phyloP scores from a whole-genome alignment of 2,113 vertebrate species.

The Pterocles gutturalis region DNA sequence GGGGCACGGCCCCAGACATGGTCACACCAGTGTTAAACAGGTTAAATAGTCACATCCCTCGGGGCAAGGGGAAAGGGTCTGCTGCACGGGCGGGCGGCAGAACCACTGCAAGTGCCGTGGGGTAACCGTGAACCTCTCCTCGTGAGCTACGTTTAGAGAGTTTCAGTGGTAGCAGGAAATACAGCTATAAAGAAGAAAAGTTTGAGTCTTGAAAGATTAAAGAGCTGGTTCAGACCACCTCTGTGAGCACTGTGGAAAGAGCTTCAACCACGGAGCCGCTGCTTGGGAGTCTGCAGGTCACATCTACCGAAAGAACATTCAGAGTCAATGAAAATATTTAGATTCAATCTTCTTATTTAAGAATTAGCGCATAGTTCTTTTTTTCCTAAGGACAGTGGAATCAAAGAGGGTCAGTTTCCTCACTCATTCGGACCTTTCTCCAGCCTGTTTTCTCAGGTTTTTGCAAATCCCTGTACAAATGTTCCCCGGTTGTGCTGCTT shows the following conservation, averaged over 20 bases:
- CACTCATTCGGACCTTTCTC: neutral
- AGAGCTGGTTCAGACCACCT: neutral
- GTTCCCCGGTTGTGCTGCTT: neutral
- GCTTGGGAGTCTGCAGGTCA: neutral
- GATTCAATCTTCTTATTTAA: neutral
- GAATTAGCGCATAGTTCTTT: neutral
- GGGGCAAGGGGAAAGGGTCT: neutral
- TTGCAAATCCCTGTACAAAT: neutral
- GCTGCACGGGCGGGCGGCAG: neutral
- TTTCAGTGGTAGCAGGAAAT: neutral
- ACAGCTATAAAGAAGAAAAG: neutral
- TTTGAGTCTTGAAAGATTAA: neutral
- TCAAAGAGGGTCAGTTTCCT: neutral
- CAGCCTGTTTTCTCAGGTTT: neutral
- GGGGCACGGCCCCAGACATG: neutral
- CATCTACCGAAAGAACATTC: neutral
- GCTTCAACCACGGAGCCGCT: neutral
- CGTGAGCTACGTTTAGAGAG: neutral
- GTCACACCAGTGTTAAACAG: neutral
- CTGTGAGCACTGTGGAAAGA: neutral
- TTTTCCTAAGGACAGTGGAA: neutral
- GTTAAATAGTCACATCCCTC: neutral
- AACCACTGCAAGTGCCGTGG: neutral
- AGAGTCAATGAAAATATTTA: neutral
- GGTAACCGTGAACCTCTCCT: neutral